These are phyloP conservation scores for Ptilonorhynchus violaceus DNA, from an alignment of 2,113 vertebrate species.

Conservation along the genomic window DNA sequence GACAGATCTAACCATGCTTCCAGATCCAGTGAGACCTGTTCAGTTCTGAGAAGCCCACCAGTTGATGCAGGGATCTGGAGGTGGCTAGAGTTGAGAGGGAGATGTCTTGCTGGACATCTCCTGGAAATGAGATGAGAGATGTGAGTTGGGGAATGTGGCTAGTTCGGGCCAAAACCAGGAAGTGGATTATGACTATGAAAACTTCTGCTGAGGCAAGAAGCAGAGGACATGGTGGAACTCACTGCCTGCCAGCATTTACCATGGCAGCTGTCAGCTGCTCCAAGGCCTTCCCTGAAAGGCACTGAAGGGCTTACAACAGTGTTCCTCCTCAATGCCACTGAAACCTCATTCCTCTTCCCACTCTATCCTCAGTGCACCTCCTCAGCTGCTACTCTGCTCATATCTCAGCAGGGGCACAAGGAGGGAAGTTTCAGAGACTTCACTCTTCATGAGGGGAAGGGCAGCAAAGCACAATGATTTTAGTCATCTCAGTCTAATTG, in stretches of 20 bases:
- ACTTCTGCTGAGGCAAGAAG: not conserved
- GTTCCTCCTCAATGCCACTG: rapidly evolving
- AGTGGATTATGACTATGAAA: not conserved
- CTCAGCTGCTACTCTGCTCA: not conserved
- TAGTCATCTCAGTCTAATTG: not conserved
- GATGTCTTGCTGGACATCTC: not conserved
- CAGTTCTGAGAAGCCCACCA: not conserved
- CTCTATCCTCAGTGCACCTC: not conserved
- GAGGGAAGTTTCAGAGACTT: not conserved
- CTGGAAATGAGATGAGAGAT: not conserved
- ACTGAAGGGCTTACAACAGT: not conserved
- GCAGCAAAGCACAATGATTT: not conserved
- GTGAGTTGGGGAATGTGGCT: not conserved
- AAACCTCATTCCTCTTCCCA: not conserved
- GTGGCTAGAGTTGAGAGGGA: not conserved
- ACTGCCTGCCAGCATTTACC: not conserved
- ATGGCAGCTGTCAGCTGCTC: not conserved
- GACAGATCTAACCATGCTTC: not conserved
- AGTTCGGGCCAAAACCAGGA: not conserved
- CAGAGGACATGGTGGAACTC: not conserved
- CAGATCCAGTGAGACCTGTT: not conserved
- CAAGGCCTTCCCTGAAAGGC: not conserved
- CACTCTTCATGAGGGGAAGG: not conserved
- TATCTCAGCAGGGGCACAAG: not conserved
- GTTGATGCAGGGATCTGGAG: not conserved